phyloP scores from a whole-genome alignment of 1,140 invertebrate species.

The Lepidurus couesii region DNA sequence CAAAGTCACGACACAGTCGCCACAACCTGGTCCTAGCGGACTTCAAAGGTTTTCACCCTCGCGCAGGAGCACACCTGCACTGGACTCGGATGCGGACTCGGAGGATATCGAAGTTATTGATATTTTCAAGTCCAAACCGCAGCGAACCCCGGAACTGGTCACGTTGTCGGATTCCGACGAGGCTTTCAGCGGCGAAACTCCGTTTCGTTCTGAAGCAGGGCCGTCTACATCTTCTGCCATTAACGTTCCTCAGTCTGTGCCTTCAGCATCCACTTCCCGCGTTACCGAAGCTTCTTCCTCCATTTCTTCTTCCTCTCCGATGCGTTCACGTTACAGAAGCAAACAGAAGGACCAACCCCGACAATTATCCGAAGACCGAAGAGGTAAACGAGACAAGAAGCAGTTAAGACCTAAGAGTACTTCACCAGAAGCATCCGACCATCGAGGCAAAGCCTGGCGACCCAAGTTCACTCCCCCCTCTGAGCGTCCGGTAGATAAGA shows the following conservation, averaged over 20 bases:
- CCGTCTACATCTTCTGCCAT: neutral
- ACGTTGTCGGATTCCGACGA: constrained; percentile 46
- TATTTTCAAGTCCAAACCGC: constrained; percentile 51
- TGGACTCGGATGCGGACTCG: constrained; percentile 38
- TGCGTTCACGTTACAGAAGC: neutral
- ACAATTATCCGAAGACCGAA: neutral
- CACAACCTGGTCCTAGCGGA: constrained; percentile 32
- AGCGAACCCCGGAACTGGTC: constrained; percentile 52
- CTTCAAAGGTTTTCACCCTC: constrained; percentile 19
- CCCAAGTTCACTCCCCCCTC: neutral
- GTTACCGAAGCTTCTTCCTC: neutral
- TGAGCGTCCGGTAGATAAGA: neutral
- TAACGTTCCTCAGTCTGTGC: neutral
- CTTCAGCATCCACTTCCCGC: neutral
- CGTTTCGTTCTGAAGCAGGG: neutral
- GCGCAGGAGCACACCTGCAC: constrained; percentile 39
- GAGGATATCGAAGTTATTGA: constrained; percentile 44
- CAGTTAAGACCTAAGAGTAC: neutral
- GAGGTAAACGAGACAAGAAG: neutral
- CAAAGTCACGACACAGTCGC: constrained; percentile 40
- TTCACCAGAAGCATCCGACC: neutral
- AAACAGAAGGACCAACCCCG: no score
- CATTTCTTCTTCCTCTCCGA: neutral
- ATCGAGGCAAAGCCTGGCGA: neutral
- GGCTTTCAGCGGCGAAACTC: neutral